Base-by-base conservation (phyloP, 35 echinoderm and acorn worm species). In the Anneissia japonica region DNA sequence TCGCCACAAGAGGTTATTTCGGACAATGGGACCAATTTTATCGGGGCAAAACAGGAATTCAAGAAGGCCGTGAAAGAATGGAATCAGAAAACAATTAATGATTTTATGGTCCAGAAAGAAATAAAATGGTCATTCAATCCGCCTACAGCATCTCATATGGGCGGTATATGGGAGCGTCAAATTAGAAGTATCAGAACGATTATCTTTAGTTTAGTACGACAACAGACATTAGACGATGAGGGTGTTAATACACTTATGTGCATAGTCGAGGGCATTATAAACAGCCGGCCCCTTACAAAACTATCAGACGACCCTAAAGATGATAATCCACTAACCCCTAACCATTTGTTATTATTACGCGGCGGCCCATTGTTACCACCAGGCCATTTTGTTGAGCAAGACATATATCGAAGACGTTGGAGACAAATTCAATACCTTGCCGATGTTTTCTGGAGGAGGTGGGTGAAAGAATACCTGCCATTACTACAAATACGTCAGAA, bases 1-100 rank as follows among this genome's bases (percentile, higher is more conserved):
- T 43, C 14, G 14, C 40, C 40, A n/a, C 79, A 85, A 40, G 12
- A 45, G 39, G n/a, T 93, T 16, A 3, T 79, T 2, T 93, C 91
- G 31, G 91, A 93, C 74, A 84, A 93, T 81, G 91, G 91, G 32
- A 80, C 86, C 36, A 93, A 93, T 79, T 93, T 93, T 40, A 39
- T 93, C 73, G 81, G 91, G 12, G 91, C 72, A 35, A 36, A 78
- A 3, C 17, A 64, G 19, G 86, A 93, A 46, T 39, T 93, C 31
- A 34, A 72, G 30, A 37, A 88, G 31, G 38, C 74, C 32, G 37
- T 88, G 12, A 81, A 39, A 2, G 72, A 36, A 74, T 46, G 79
- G 46, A 31, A 89, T 55, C 36, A 93, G 45, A 73, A 88, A 19
- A 81, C 33, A 28, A 77, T 92, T 74, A 9, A 88, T n/a, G n/a